Conservation (phyloP, 2,797 vertebrate species). For the Craterocephalus amniculus region DNA sequence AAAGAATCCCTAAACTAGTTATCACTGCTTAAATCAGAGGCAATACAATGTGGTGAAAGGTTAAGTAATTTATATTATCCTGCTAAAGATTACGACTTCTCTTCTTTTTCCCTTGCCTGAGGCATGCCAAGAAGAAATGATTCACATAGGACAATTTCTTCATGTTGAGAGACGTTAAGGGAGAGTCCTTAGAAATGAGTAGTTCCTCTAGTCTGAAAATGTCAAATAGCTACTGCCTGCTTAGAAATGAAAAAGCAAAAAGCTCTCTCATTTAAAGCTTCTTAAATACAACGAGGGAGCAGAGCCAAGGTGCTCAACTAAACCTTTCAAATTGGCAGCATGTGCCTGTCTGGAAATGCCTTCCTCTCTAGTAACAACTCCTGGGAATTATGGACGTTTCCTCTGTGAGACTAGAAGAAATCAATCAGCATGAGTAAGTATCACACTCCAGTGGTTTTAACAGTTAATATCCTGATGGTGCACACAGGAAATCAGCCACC, state of each 20-base stretch:
- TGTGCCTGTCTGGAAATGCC: constrained; percentile 72
- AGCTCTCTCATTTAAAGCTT: constrained; percentile 56
- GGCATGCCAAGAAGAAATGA: constrained; percentile 72
- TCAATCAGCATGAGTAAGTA: constrained; percentile 71
- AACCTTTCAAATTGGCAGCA: constrained; percentile 79
- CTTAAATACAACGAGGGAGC: constrained; percentile 72
- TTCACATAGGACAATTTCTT: constrained; percentile 69
- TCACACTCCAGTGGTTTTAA: constrained; percentile 76
- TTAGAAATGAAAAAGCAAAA: constrained; percentile 23
- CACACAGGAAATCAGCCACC: constrained; percentile 58
- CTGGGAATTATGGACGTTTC: constrained; percentile 73
- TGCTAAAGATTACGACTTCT: constrained; percentile 46
- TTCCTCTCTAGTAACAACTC: constrained; percentile 71
- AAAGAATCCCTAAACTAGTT: constrained; percentile 32
- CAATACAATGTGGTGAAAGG: constrained; percentile 59
- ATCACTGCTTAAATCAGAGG: constrained; percentile 45
- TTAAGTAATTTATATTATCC: constrained; percentile 60
- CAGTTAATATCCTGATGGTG: constrained; percentile 69
- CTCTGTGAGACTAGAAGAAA: constrained; percentile 64
- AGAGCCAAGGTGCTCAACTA: constrained; percentile 72
- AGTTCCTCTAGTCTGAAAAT: constrained; percentile 39
- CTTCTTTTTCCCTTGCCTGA: constrained; percentile 42
- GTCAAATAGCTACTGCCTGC: constrained; percentile 38
- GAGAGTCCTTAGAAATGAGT: constrained; percentile 53
- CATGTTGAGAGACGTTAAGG: constrained; percentile 58